These are phyloP conservation scores for Bagarius yarrelli DNA, from an alignment of 2,113 vertebrate genomes.

Conservation along the genomic window DNA sequence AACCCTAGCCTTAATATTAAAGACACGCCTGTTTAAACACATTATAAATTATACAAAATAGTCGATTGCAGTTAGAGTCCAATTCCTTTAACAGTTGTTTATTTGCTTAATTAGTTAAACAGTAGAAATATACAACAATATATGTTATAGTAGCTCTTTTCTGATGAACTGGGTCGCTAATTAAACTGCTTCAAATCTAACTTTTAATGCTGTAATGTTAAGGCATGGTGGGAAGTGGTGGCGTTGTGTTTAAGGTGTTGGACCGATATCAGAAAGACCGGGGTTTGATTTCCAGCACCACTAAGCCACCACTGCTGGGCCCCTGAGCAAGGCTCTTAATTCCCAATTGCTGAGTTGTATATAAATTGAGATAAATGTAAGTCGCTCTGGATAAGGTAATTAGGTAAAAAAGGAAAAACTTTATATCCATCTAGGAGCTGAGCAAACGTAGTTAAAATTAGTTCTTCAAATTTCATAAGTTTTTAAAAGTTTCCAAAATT, in stretches of 20 bases:
- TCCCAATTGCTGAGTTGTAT: too few species aligned
- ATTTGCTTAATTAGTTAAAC: neutral
- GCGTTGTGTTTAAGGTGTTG: too few species aligned
- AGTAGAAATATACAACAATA: too few species aligned
- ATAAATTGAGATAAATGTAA: too few species aligned
- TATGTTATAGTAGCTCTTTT: neutral
- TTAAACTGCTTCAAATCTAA: constrained; percentile 8
- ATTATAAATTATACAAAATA: neutral
- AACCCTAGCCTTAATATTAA: neutral
- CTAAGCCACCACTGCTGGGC: too few species aligned
- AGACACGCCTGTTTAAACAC: neutral
- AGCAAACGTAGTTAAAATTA: neutral
- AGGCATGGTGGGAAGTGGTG: neutral
- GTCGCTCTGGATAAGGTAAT: too few species aligned
- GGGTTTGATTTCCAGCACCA: too few species aligned
- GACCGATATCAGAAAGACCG: too few species aligned
- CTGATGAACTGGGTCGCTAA: neutral
- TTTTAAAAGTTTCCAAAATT: constrained; percentile 3
- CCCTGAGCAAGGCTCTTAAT: too few species aligned
- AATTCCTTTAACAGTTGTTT: neutral
- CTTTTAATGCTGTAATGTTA: neutral
- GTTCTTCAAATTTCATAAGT: too few species aligned
- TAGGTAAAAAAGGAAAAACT: neutral
- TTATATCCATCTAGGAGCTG: neutral
- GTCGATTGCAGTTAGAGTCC: neutral